Conservation (phyloP, 1,140 invertebrate species). For the Drosophila arawakana region DNA sequence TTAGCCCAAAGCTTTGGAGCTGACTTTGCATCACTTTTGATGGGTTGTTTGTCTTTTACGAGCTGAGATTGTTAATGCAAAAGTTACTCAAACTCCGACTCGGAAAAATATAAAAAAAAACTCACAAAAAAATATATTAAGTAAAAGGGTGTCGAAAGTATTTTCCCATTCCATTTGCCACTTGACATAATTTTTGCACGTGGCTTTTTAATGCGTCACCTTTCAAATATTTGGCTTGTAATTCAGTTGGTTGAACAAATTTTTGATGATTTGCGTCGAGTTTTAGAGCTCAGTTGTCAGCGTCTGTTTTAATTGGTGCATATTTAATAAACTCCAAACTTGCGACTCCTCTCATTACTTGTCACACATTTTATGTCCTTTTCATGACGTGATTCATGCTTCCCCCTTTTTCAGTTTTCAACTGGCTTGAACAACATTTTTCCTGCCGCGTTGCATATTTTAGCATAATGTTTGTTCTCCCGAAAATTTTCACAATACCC, state of each 20-base stretch:
- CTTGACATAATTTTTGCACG: conserved; percentile 59
- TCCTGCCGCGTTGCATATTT: conserved; percentile 68
- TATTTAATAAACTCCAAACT: conserved; percentile 58
- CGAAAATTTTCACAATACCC: conserved; percentile 54
- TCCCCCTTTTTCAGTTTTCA: conserved; percentile 19
- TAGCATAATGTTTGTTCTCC: conserved; percentile 59
- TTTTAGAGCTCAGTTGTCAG: conserved; percentile 57
- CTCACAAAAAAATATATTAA: conserved; percentile 2
- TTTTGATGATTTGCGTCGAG: conserved; percentile 51
- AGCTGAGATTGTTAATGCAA: conserved; percentile 63
- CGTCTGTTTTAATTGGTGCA: conserved; percentile 79
- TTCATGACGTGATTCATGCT: conserved; percentile 50
- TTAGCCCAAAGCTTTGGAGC: conserved; percentile 49
- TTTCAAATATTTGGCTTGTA: conserved; percentile 66
- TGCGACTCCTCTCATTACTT: conserved; percentile 48
- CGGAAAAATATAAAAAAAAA: neutral
- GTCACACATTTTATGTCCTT: conserved; percentile 62
- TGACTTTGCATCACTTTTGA: conserved; percentile 42
- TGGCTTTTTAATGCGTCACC: conserved; percentile 38
- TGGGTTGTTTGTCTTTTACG: conserved; percentile 67
- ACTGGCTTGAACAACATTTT: conserved; percentile 46
- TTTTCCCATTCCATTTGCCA: conserved; percentile 12
- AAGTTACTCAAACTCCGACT: conserved; percentile 36
- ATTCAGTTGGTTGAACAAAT: conserved; percentile 62
- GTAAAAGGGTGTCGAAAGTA: conserved; percentile 60